Percentiles rank a stretch among this genome's conserved stretches.
Conservation (phyloP, 1,140 invertebrate species). For the Onthophagus taurus region DNA sequence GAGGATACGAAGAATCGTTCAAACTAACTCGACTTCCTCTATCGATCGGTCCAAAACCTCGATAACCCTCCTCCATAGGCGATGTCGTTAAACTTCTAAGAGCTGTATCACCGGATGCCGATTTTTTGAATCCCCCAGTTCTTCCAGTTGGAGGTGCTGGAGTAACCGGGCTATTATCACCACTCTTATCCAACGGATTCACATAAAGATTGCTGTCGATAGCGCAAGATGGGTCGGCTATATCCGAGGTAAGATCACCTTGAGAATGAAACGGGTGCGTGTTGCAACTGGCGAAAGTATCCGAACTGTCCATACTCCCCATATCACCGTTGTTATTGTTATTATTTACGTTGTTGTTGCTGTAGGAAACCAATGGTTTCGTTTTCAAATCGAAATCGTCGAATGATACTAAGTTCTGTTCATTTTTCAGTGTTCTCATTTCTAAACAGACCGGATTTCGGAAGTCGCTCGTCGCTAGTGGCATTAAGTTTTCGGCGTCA, state of each 20-base stretch:
- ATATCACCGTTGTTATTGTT: slow-evolving; percentile 51
- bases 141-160: slow-evolving; percentile 29
- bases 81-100: slow-evolving; percentile 45
- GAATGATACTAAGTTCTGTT: slow-evolving; percentile 37
- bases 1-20: slow-evolving; percentile 61
- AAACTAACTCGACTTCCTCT: slow-evolving; percentile 51
- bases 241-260: slow-evolving; percentile 66
- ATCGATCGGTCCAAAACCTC: slow-evolving; percentile 43
- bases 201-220: slow-evolving; percentile 80
- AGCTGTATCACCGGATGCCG: slow-evolving; percentile 64
- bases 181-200: slow-evolving; percentile 71
- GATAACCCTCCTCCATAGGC: slow-evolving; percentile 44
- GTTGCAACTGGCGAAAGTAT: slow-evolving; percentile 92
- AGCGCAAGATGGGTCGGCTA: slow-evolving; percentile 38
- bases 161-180: slow-evolving; percentile 35
- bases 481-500: slow-evolving; percentile 78
- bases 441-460: slow-evolving; percentile 69
- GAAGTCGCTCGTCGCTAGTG: slow-evolving; percentile 69
- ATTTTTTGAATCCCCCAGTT: slow-evolving; percentile 55
- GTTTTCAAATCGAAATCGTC: slow-evolving; percentile 37
- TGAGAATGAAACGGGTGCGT: slow-evolving; percentile 85
- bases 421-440: slow-evolving; percentile 53
- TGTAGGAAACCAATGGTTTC: slow-evolving; percentile 17
- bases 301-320: slow-evolving; percentile 72
- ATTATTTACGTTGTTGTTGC: slow-evolving; percentile 37